These are phyloP conservation scores for Trypoxylus dichotomus DNA, from an alignment of 1,140 invertebrate genomes.

Conservation along the genomic window DNA sequence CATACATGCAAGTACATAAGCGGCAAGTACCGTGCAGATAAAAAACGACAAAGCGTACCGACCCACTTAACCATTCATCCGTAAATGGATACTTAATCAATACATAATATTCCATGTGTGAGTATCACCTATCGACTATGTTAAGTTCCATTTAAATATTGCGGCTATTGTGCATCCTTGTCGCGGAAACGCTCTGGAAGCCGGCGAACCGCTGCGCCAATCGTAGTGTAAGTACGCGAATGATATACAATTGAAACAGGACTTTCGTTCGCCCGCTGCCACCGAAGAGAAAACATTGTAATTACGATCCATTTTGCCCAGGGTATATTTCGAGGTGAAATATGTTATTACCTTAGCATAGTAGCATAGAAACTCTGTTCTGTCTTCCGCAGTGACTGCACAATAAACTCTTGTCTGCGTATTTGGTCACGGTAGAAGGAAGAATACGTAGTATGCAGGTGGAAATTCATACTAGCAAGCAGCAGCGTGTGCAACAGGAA, in stretches of 20 bases:
- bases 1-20: not conserved
- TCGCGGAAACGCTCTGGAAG: conserved; percentile 7
- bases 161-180: conserved; percentile 23
- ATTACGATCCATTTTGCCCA: conserved; percentile 27
- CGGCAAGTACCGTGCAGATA: not conserved
- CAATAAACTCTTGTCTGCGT: conserved; percentile 17
- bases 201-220: not conserved
- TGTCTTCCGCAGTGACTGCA: conserved; percentile 16
- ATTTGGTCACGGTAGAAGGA: conserved; percentile 7
- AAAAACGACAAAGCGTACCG: conserved; percentile 27
- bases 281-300: conserved; percentile 21
- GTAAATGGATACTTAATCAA: conserved; percentile 27
- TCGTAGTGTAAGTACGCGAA: not conserved
- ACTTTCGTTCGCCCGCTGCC: conserved; percentile 11
- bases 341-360: conserved; percentile 25
- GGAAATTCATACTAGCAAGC: not conserved
- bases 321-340: conserved; percentile 22
- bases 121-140: conserved; percentile 1
- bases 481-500: not conserved
- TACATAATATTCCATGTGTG: conserved; percentile 26
- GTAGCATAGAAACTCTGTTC: conserved; percentile 22
- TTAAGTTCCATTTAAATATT: conserved; percentile 27
- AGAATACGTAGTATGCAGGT: not conserved
- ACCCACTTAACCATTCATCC: conserved; percentile 26
- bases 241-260: not conserved